Evolutionary conservation across 2,888 invertebrate species (phyloP), one percentile per base, ranked within the genome.

Genomic region (Amphipyra tragopoginis): DNA sequence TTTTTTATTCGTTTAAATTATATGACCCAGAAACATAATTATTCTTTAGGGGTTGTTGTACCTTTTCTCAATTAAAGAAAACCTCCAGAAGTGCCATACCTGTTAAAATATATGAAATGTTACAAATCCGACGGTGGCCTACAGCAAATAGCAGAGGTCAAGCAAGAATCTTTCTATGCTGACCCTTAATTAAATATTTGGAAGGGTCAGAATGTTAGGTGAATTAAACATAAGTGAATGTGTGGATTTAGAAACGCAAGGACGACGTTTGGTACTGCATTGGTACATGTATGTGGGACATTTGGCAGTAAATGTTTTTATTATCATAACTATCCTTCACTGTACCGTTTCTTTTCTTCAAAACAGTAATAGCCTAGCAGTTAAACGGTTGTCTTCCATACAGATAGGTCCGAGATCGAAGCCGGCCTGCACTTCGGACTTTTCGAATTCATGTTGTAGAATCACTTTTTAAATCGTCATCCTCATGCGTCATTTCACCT

Each of bases 101-200:
- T 75, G 57, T 47, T 13, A 48, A 53, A 67, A 69, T 72, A 57
- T 54, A 53, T 56, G 61, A 67, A 57, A 74, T 66, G 64, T 71
- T 47, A 72, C 69, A 77, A 80, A 81, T 80, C 79, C 63, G 77
- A 57, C 48, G 49, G 44, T 47, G 39, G 21, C 42, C 72, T 63
- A 44, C 72, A 75, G 49, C 71, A 76, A 74, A 72, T 62, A 74
- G 68, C 69, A 55, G 53, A 64, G 77, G 77, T 71, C 67, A 72
- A 61, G 50, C 62, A 76, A 43, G 65, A 68, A 77, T 73, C 64
- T 77, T 77, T 77, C 77, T 74, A 62, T 76, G 65, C 69, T 71
- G 74, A 54, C 63, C 77, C 81, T 87, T 90, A 89, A 90, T 90
- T 90, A 90, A 90, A 90, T 90, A 90, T 89, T 86, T 86, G 77